Evolutionary conservation across 1,140 invertebrate species (phyloP), one percentile per base, ranked within the genome.

Genomic region (Drosophila lini): DNA sequence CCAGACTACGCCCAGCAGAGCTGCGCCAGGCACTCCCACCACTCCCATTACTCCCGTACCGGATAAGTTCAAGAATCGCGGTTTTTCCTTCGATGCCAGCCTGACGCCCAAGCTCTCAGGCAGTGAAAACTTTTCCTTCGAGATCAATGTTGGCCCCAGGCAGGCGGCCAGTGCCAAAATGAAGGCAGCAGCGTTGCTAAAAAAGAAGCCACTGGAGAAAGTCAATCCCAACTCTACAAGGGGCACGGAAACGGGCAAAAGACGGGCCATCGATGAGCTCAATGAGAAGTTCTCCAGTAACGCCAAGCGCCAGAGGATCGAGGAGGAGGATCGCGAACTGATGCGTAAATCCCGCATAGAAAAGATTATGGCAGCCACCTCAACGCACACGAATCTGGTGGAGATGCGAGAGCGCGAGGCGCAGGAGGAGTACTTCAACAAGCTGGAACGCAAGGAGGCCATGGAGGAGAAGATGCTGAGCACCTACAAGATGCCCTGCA

Each of bases 381-480:
- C 97, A 0, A 93, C 94, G 25, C 97, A 98, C 92, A 93, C 94
- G 7, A 95, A 96, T 91, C 93, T 98, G 15, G 94, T 97, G 4
- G 94, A 96, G 80, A 92, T 94, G 71, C 94, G 95, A 32, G 95
- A 98, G 53, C 93, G 95, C 55, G 94, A 96, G 80, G 95, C 95
- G 63, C 94, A 97, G 86, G 96, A 97, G 16, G 95, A 97, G 78
- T 98, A 99, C 91, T 99, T 98, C 74, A 94, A 95, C 67, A 96
- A 96, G 88, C 91, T 98, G 55, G 97, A 98, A 92, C 95, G 95
- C 71, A 98, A 97, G 88, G 98, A 99, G 93, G 94, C 94, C 75
- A 95, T 98, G 94, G 98, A 99, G 91, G 96, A 98, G 60, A 98
- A 98, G 93, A 98, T 99, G 97, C 91, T 96, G 19, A 95, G 94